Evolutionary conservation across 2,113 vertebrate genomes (phyloP).

Genomic region (Eulemur rufifrons): DNA sequence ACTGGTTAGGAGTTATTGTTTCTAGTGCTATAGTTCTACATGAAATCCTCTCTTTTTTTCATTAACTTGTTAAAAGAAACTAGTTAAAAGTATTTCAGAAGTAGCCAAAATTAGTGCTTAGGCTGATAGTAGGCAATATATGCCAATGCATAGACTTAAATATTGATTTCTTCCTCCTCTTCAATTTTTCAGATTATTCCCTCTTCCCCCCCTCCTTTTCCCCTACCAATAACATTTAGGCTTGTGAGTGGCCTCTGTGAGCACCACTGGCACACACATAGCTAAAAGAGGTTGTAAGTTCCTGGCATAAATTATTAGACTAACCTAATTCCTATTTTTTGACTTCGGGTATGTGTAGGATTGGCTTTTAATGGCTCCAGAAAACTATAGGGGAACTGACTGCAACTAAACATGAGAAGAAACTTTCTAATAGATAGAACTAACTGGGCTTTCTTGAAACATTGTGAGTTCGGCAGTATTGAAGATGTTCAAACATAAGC

Average conservation of each 20-base stretch:
- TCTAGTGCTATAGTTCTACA: background rate
- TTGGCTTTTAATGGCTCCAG: background rate
- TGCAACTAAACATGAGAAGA: background rate
- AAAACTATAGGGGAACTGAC: background rate
- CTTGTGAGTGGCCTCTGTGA: background rate
- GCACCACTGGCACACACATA: background rate
- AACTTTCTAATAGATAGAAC: background rate
- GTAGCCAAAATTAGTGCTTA: background rate
- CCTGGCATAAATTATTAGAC: background rate
- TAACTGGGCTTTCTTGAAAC: background rate
- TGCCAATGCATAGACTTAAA: background rate
- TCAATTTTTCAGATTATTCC: background rate
- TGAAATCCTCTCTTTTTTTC: background rate
- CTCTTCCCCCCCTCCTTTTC: background rate
- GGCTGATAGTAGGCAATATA: background rate
- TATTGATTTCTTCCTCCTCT: background rate
- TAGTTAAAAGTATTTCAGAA: slow-evolving; percentile 20
- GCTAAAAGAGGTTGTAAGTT: background rate
- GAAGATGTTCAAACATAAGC: background rate
- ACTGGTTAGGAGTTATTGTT: background rate
- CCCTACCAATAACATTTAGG: background rate
- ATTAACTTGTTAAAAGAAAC: slow-evolving; percentile 22
- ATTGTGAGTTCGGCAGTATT: background rate
- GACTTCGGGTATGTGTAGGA: background rate
- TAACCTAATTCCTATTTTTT: slow-evolving; percentile 4